Percentiles rank a stretch among this genome's conserved stretches.
phyloP scores from a whole-genome alignment of 2,113 vertebrate species.

The Geococcyx californianus region DNA sequence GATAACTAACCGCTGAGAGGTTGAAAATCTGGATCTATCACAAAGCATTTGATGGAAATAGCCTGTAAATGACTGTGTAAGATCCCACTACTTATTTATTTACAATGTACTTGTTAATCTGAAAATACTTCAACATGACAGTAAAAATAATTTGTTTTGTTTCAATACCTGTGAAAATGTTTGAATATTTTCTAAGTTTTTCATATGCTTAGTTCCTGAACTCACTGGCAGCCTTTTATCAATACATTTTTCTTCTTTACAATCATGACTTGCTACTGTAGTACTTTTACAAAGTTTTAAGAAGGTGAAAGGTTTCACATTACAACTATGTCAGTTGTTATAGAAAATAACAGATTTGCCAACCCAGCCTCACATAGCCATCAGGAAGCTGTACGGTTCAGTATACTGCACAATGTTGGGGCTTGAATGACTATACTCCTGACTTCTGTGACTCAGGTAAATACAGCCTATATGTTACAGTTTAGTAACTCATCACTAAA shows the following conservation, averaged over 20 bases:
- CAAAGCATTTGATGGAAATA: neutral
- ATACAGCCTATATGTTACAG: neutral
- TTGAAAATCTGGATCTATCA: neutral
- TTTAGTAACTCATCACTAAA: neutral
- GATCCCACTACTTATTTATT: neutral
- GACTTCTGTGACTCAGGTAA: neutral
- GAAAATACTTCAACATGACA: neutral
- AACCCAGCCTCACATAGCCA: neutral
- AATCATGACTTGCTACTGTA: neutral
- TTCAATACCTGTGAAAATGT: neutral
- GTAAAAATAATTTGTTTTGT: neutral
- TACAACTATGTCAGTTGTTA: neutral
- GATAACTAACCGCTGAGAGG: neutral
- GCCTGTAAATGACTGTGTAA: neutral
- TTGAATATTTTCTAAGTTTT: neutral
- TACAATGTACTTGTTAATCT: neutral
- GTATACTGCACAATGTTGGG: accelerated
- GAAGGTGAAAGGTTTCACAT: neutral
- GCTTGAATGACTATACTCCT: neutral
- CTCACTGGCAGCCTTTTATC: neutral
- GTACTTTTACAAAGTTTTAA: neutral
- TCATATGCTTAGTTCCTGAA: neutral
- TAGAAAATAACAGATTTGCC: neutral
- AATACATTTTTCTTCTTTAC: neutral
- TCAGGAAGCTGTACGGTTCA: neutral